Base-by-base conservation (phyloP, 2,888 invertebrate genomes). In the Spisula subtruncata region DNA sequence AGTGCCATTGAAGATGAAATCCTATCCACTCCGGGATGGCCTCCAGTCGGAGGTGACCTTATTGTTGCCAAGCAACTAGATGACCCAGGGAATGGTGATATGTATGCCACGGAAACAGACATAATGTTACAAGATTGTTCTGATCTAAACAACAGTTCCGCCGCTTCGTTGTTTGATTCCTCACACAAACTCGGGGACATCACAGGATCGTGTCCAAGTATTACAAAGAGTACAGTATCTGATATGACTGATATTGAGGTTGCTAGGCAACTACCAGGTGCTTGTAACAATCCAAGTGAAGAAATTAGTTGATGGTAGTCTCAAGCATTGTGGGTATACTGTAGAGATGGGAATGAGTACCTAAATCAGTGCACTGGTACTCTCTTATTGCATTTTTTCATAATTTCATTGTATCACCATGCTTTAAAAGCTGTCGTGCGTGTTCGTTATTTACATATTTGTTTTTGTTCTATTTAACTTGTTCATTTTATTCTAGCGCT, bases 1-100 rank as follows among this genome's bases (percentile, higher is more conserved):
- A 91, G 89, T 20, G 87, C 91, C 12, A 95, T 96, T 51, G 95
- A 95, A 87, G 93, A 95, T n/a, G 95, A 96, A 89, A 93, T 96
- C 4, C 92, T 92, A 0, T 92, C 93, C 0, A 91, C 94, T 29
- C 94, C 94, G 0, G 83, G 93, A 46, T 96, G 96, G 96, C 96
- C 96, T 0, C 96, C 96, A 4, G 88, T 95, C 14, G 93, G 92
- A 12, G 85, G 85, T 12, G 89, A 92, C 18, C 71, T 86, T 25
- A 80, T 83, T 32, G 75, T 60, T 25, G 25, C 85, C 29, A 54
- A 32, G n/a, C 66, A 54, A 32, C 46, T 71, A 0, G 71, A 85
- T 8, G 90, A 90, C 25, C 41, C 41, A 10, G 75, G 82, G 35
- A 29, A 29, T 41, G 35, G 75, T 4, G 92, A 92, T 32, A 85